These are phyloP conservation scores for Nibea coibor DNA, from an alignment of 2,113 vertebrate genomes.

Conservation along the genomic window DNA sequence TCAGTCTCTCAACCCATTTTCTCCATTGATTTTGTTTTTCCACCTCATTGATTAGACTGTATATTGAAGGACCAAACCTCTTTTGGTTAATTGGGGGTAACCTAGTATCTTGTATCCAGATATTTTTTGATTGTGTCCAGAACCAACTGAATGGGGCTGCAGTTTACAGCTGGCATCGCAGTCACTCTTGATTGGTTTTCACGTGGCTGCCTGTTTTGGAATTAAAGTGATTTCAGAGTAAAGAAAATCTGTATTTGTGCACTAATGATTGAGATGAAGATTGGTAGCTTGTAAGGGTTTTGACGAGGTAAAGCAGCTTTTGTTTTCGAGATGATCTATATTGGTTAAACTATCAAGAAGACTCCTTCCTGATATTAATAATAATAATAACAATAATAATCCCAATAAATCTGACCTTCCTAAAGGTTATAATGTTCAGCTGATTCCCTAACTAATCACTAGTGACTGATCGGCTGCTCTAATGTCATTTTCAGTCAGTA, in stretches of 20 bases:
- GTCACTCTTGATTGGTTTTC: background rate
- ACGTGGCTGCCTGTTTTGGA: background rate
- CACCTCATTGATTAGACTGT: constrained; percentile 52
- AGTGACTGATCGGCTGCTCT: no score
- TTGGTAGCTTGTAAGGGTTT: background rate
- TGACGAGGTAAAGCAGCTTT: background rate
- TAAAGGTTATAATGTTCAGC: background rate
- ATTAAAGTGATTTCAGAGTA: background rate
- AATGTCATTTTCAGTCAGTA: background rate
- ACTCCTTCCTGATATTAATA: background rate
- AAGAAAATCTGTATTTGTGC: background rate
- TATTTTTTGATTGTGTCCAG: constrained; percentile 23
- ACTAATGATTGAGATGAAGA: background rate
- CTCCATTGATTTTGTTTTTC: constrained; percentile 60
- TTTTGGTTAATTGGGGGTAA: constrained; percentile 47
- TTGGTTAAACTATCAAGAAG: background rate
- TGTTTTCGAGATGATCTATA: background rate
- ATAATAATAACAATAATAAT: no score
- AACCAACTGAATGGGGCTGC: background rate
- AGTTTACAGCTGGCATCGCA: background rate
- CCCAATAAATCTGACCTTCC: background rate
- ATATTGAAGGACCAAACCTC: constrained; percentile 24
- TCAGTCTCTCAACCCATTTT: constrained; percentile 48
- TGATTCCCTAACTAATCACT: background rate
- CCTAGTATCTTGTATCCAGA: constrained; percentile 11